phyloP scores from a whole-genome alignment of 2,888 invertebrate genomes.

The Arrhopalites spinosus region DNA sequence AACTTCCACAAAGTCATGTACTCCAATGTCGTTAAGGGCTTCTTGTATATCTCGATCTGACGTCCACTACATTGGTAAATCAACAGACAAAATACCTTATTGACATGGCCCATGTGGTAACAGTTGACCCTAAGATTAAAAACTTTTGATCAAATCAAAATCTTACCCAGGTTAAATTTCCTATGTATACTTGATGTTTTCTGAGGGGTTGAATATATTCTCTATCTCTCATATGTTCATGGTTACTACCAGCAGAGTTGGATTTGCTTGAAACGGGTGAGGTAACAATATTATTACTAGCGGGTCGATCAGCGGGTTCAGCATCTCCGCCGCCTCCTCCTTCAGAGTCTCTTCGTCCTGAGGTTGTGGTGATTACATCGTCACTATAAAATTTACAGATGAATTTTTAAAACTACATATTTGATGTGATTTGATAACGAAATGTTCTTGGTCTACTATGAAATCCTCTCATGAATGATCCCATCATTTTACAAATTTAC shows the following conservation, averaged over 20 bases:
- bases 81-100: background rate
- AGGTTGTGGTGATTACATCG: conserved; percentile 78
- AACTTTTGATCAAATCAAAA: background rate
- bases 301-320: conserved; percentile 39
- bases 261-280: conserved; percentile 33
- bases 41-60: conserved; percentile 95
- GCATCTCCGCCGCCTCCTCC: conserved; percentile 49
- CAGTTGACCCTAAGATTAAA: background rate
- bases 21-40: conserved; percentile 84
- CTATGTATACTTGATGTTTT: conserved; percentile 91
- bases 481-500: too few relatives aligned
- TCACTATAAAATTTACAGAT: too few relatives aligned
- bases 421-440: too few relatives aligned
- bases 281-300: conserved; percentile 37
- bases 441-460: too few relatives aligned
- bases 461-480: too few relatives aligned
- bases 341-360: conserved; percentile 59
- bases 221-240: conserved; percentile 29
- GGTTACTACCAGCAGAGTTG: conserved; percentile 23
- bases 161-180: conserved; percentile 96
- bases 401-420: too few relatives aligned
- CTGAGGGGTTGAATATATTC: conserved; percentile 74
- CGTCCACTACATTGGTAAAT: conserved; percentile 75
- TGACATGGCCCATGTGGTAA: background rate
- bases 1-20: conserved; percentile 93